Conservation (phyloP, 2,797 vertebrate species). For the Sternotherus odoratus region DNA sequence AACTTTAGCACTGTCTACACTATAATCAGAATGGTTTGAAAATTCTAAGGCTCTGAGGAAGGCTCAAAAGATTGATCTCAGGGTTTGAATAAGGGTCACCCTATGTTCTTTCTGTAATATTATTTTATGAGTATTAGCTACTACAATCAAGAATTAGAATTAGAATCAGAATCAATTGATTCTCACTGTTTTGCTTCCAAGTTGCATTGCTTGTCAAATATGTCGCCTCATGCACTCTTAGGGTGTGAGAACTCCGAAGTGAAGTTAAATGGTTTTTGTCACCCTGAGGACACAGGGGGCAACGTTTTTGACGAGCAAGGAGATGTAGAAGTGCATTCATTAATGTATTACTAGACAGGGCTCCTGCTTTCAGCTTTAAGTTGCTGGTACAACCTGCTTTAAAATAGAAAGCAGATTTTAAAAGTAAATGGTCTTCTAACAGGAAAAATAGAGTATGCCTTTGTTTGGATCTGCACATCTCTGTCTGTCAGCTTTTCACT, state of each 20-base stretch:
- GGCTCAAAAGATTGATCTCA: not conserved
- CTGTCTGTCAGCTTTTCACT: not conserved
- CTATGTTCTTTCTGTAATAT: not conserved
- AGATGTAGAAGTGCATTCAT: not conserved
- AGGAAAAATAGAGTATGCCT: not conserved
- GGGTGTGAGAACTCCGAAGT: not conserved
- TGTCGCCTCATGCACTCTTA: not conserved
- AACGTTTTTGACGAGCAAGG: constrained; percentile 9
- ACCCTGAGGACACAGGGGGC: not conserved
- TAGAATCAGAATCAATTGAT: not conserved
- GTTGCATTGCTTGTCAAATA: not conserved
- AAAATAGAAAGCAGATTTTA: not conserved
- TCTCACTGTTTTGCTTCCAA: constrained; percentile 14
- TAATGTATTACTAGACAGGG: not conserved
- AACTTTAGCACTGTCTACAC: not conserved
- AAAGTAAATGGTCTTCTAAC: not conserved
- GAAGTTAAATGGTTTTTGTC: constrained; percentile 24
- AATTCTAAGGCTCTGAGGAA: not conserved
- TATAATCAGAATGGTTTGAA: not conserved
- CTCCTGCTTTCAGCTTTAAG: not conserved
- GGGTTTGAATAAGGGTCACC: not conserved
- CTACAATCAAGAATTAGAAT: constrained; percentile 35
- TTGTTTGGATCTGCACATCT: not conserved
- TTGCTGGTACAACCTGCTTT: not conserved
- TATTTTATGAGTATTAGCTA: not conserved